phyloP scores from a whole-genome alignment of 1,140 invertebrate species.

The Diuraphis noxia region DNA sequence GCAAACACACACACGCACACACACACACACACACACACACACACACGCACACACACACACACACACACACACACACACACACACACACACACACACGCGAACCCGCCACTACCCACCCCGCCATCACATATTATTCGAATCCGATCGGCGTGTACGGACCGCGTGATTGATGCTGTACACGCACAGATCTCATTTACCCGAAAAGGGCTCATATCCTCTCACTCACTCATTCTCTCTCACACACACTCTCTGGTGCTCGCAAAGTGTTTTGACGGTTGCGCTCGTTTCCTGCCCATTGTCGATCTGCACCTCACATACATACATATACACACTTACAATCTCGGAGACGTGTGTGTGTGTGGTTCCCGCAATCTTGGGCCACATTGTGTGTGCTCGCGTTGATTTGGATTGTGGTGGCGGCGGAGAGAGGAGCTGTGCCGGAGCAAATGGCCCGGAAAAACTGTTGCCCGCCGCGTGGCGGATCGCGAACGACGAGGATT shows the following conservation, averaged over 20 bases:
- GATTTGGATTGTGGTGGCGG: background rate
- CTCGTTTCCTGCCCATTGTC: conserved; percentile 43
- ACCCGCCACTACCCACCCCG: background rate
- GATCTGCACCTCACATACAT: background rate
- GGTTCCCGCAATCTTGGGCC: background rate
- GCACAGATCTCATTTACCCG: conserved; percentile 13
- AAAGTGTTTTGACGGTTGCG: conserved; percentile 10
- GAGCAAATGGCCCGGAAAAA: conserved; percentile 10
- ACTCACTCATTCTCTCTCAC: background rate
- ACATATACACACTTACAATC: background rate
- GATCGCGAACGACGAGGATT: background rate
- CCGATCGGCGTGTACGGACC: background rate
- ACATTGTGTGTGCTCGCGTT: background rate
- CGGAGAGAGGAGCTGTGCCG: too few relatives aligned
- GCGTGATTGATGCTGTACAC: conserved; percentile 31
- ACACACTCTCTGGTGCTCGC: background rate
- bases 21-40: too few relatives aligned
- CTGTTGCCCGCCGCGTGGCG: background rate
- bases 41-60: too few relatives aligned
- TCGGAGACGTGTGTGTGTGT: background rate
- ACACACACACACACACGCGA: background rate
- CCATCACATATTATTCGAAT: background rate
- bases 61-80: background rate
- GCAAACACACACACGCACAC: too few relatives aligned
- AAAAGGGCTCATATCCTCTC: background rate